A percentile compares a stretch with the other conserved stretches of the same genome.
Evolutionary conservation across 2,888 invertebrate species (phyloP).

Genomic region (Anarsia innoxiella): DNA sequence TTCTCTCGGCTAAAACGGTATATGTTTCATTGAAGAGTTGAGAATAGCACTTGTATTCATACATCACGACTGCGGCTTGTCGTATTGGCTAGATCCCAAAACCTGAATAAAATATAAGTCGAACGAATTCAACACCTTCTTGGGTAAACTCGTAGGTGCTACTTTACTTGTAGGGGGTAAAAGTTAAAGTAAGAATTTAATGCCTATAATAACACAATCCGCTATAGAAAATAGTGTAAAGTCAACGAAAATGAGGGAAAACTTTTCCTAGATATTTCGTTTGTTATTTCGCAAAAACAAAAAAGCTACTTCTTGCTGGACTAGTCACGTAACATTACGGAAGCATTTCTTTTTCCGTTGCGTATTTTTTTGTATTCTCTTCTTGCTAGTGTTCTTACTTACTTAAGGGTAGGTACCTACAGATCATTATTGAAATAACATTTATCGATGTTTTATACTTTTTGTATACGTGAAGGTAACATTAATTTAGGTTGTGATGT

Average conservation of each 20-base stretch:
- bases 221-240: not conserved
- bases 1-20: slow-evolving; percentile 24
- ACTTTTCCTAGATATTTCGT: not conserved
- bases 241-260: not conserved
- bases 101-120: slow-evolving; percentile 6
- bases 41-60: slow-evolving; percentile 26
- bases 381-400: no score
- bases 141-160: not conserved
- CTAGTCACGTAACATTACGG: no score
- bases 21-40: slow-evolving; percentile 29
- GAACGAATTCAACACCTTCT: not conserved
- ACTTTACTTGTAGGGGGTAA: slow-evolving; percentile 5
- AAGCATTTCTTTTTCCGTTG: no score
- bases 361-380: no score
- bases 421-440: no score
- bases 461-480: not conserved
- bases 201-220: not conserved
- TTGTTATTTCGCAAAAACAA: not conserved
- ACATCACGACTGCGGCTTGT: slow-evolving; percentile 18
- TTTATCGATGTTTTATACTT: not conserved
- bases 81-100: slow-evolving; percentile 19
- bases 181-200: not conserved
- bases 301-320: no score
- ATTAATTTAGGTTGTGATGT: not conserved
- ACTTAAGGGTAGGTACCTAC: no score